phyloP scores from a whole-genome alignment of 2,113 vertebrate genomes.

The Poeciliopsis prolifica region DNA sequence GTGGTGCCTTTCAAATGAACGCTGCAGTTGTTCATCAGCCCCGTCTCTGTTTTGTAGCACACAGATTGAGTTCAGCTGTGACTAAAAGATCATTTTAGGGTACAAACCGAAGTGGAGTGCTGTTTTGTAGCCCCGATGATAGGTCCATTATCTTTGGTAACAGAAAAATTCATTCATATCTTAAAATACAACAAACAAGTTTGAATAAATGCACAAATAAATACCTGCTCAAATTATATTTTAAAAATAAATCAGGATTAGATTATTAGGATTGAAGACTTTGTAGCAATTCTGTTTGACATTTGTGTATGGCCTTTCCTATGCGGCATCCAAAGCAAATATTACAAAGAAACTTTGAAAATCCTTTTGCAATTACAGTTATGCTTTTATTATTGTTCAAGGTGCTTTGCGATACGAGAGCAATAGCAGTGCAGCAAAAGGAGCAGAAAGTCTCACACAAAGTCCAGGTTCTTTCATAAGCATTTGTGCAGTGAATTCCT shows the following conservation, averaged over 20 bases:
- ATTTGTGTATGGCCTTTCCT: not conserved
- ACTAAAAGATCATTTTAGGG: not conserved
- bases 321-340: not conserved
- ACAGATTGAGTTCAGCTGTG: not conserved
- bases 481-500: not conserved
- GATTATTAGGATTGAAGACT: not conserved
- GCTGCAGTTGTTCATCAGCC: not conserved
- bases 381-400: not conserved
- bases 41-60: not conserved
- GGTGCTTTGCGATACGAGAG: not conserved
- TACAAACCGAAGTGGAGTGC: not conserved
- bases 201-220: not conserved
- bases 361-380: not conserved
- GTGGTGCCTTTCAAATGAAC: not conserved
- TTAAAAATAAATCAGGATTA: not conserved
- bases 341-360: not conserved
- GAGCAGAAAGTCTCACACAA: not conserved
- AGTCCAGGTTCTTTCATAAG: not conserved
- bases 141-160: not conserved
- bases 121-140: not conserved
- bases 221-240: not conserved
- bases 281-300: not conserved
- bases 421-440: not conserved
- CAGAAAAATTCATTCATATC: not conserved
- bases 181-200: not conserved